Conservation (phyloP, 1,140 invertebrate species). For the Thaumatotibia leucotreta region DNA sequence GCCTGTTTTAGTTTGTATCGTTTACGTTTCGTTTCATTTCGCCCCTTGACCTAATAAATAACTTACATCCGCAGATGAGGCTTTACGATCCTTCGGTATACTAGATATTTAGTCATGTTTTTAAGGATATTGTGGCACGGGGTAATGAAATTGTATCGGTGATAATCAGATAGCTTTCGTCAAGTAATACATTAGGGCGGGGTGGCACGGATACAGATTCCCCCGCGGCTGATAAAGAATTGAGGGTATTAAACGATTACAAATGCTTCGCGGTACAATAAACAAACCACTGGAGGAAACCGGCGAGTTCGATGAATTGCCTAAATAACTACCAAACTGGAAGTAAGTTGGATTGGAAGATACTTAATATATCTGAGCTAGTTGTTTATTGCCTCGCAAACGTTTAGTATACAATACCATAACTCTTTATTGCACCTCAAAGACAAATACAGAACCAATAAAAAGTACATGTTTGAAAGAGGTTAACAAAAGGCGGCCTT, state of each 20-base stretch:
- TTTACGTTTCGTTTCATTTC: slow-evolving; percentile 37
- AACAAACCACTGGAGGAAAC: slow-evolving; percentile 48
- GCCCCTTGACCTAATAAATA: slow-evolving; percentile 13
- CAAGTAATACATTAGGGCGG: slow-evolving; percentile 52
- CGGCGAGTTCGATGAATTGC: slow-evolving; percentile 55
- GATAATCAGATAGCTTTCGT: slow-evolving; percentile 58
- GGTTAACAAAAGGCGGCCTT: no score
- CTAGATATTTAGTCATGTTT: slow-evolving; percentile 23
- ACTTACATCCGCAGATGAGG: background rate
- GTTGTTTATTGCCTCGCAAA: no score
- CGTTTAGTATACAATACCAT: no score
- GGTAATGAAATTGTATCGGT: slow-evolving; percentile 27
- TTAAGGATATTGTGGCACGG: slow-evolving; percentile 14
- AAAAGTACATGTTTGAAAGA: no score
- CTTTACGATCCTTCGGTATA: slow-evolving; percentile 8
- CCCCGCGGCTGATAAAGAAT: slow-evolving; percentile 73
- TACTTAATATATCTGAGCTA: no score
- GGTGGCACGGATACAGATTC: slow-evolving; percentile 38
- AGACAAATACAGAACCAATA: no score
- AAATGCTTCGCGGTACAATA: slow-evolving; percentile 74
- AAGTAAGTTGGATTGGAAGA: background rate
- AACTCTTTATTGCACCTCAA: no score
- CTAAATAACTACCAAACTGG: slow-evolving; percentile 22
- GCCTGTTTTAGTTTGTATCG: slow-evolving; percentile 59
- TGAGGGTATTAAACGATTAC: slow-evolving; percentile 77